phyloP scores from a whole-genome alignment of 2,797 vertebrate species.

The Euphonia xanthogaster region DNA sequence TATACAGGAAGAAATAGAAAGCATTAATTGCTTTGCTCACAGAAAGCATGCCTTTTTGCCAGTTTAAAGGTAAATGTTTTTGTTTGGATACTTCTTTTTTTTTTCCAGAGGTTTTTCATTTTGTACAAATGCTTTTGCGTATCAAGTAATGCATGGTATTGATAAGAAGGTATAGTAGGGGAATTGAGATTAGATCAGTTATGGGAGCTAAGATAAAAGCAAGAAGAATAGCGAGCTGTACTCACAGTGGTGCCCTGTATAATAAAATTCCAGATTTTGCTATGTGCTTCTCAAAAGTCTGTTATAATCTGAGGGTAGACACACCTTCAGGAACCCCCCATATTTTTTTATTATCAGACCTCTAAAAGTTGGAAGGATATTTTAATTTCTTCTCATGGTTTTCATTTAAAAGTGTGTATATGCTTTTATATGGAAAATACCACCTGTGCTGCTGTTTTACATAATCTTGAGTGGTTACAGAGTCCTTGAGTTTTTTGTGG shows the following conservation, averaged over 20 bases:
- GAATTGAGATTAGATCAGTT: not conserved
- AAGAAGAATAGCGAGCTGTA: not conserved
- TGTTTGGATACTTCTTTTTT: not conserved
- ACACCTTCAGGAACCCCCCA: not conserved
- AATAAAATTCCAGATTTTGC: not conserved
- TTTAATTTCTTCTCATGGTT: not conserved
- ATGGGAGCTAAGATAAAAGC: not conserved
- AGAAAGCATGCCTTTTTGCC: not conserved
- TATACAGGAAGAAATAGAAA: not conserved
- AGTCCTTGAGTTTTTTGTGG: not conserved
- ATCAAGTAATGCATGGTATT: not conserved
- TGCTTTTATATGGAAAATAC: not conserved
- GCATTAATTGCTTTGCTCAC: not conserved
- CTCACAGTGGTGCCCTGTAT: not conserved
- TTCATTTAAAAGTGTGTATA: not conserved
- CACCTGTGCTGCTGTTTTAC: not conserved
- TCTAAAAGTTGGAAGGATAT: not conserved
- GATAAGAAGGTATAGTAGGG: not conserved
- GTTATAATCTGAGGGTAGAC: not conserved
- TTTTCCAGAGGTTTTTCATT: not conserved
- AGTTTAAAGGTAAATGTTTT: not conserved
- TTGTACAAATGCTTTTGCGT: not conserved
- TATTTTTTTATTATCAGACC: not conserved
- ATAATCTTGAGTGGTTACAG: not conserved
- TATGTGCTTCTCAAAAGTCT: not conserved